Conservation (phyloP, 2,888 invertebrate genomes). For the Nomada goodeniana region DNA sequence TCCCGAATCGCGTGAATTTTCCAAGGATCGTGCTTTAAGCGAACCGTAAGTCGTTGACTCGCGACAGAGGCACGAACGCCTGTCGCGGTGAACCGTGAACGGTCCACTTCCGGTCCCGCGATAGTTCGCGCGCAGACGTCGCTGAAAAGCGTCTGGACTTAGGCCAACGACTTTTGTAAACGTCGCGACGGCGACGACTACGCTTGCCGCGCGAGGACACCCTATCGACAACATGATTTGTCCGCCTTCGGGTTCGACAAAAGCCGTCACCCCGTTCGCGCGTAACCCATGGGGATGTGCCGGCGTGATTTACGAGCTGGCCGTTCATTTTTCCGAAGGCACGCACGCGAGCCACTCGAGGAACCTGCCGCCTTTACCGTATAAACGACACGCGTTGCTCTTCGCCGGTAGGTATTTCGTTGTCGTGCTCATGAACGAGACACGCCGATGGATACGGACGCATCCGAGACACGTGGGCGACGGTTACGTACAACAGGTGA, state of each 20-base stretch:
- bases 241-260: slow-evolving; percentile 61
- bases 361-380: slow-evolving; percentile 9
- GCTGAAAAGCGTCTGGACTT: slow-evolving; percentile 70
- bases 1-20: not conserved
- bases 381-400: slow-evolving; percentile 1
- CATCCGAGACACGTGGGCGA: slow-evolving; percentile 46
- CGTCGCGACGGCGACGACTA: slow-evolving; percentile 56
- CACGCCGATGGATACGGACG: not conserved
- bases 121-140: slow-evolving; percentile 61
- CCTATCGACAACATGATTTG: slow-evolving; percentile 70
- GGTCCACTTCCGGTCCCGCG: slow-evolving; percentile 64
- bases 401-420: not conserved
- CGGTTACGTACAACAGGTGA: slow-evolving; percentile 57
- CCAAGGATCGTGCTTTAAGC: slow-evolving; percentile 18
- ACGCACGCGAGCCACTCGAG: not conserved
- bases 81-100: slow-evolving; percentile 44
- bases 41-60: slow-evolving; percentile 36
- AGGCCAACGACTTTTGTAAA: slow-evolving; percentile 71
- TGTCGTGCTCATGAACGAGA: not conserved
- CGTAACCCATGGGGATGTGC: slow-evolving; percentile 47
- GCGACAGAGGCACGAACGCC: slow-evolving; percentile 20
- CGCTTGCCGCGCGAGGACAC: slow-evolving; percentile 15
- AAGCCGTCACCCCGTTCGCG: slow-evolving; percentile 24
- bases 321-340: slow-evolving; percentile 43
- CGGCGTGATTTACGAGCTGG: slow-evolving; percentile 44